Evolutionary conservation across 2,888 invertebrate genomes (phyloP), one percentile per base, ranked within the genome.

Genomic region (Zeuzera pyrina): DNA sequence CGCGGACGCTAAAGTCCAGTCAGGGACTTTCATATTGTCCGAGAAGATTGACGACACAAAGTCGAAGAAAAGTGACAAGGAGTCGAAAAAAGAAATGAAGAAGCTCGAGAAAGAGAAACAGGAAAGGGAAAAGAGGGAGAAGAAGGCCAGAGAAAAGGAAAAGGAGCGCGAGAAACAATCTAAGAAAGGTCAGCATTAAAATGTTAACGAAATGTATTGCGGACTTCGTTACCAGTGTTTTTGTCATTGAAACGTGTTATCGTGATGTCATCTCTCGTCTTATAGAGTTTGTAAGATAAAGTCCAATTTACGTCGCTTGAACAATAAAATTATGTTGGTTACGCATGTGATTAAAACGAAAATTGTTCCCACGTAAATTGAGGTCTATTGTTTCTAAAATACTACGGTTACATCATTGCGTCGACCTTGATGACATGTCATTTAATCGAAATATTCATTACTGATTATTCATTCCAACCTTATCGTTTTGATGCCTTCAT

Each of bases 31-130:
- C 56, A 87, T 87, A 36, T 60, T 87, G 49, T 81, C 85, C 46
- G 87, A 87, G 57, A 85, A 86, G 52, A 79, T 83, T 30, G 84
- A 84, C 53, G 81, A 85, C 48, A 73, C 79, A 32, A 77, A 83
- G 58, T 64, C 68, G 43, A 78, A 72, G 56, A 84, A 74, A 45
- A 78, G 45, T 46, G 79, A 78, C 35, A 84, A 84, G 49, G 85
- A 85, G 25, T 49, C 84, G 43, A 85, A 84, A 57, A 85, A 85
- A 51, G 85, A 86, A 43, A 78, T 79, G 69, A 81, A 76, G 52
- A 60, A 74, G 39, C 58, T 83, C 30, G 83, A 83, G 49, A 85
- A 85, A 48, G 84, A 85, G 51, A 73, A 79, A 50, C 67, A 63
- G 45, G 85, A 84, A 48, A 61, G 72, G 21, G 84, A 84, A 50